A percentile compares a stretch with the other conserved stretches of the same genome.
phyloP scores from a whole-genome alignment of 2,888 invertebrate genomes.

The Gastracanthus pulcherrimus region DNA sequence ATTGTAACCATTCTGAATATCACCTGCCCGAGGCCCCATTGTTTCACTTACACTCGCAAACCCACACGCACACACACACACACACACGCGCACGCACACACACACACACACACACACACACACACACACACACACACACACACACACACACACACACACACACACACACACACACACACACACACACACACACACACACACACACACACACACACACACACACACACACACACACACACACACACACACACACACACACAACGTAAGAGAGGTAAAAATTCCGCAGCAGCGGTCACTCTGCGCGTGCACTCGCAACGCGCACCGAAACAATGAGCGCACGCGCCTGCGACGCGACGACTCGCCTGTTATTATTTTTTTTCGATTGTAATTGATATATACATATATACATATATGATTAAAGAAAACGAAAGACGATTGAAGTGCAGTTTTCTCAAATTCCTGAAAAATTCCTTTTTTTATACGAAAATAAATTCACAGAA shows the following conservation, averaged over 20 bases:
- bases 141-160: neutral
- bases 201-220: too few relatives aligned
- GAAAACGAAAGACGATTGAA: constrained; percentile 26
- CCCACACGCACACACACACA: neutral
- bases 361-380: constrained; percentile 38
- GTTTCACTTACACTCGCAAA: constrained; percentile 25
- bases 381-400: constrained; percentile 45
- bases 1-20: constrained; percentile 54
- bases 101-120: constrained; percentile 16
- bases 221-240: constrained; percentile 1
- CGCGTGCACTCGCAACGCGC: neutral
- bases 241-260: neutral
- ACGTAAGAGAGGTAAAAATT: constrained; percentile 41
- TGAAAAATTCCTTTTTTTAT: constrained; percentile 37
- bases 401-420: constrained; percentile 28
- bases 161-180: constrained; percentile 5
- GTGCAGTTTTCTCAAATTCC: constrained; percentile 39
- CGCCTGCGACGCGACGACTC: constrained; percentile 4
- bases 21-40: constrained; percentile 42
- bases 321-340: constrained; percentile 17
- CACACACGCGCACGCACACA: neutral
- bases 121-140: neutral
- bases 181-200: neutral
- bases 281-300: constrained; percentile 22
- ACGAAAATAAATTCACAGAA: constrained; percentile 42